Conservation (phyloP, 2,797 vertebrate genomes). For the Semotilus atromaculatus region DNA sequence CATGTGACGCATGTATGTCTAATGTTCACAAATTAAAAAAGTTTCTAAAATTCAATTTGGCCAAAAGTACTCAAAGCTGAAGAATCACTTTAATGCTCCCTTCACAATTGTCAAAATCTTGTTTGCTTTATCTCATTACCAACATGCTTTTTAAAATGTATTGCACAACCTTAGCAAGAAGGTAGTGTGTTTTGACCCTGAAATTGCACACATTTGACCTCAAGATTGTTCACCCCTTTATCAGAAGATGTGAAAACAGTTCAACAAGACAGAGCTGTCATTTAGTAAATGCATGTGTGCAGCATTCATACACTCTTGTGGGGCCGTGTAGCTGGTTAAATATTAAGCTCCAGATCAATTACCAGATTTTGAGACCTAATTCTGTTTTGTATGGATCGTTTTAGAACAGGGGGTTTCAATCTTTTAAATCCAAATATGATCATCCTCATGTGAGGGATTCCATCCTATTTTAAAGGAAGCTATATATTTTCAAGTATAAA, state of each 20-base stretch:
- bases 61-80: not conserved
- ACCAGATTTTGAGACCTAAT: not conserved
- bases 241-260: conserved; percentile 10
- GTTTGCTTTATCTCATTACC: not conserved
- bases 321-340: conserved; percentile 67
- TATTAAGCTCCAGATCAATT: conserved; percentile 72
- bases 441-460: not conserved
- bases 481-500: not conserved
- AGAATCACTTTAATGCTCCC: not conserved
- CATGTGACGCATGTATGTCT: not conserved
- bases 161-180: not conserved
- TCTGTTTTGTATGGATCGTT: not conserved
- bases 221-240: conserved; percentile 25
- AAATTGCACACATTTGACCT: not conserved
- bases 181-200: not conserved
- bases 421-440: not conserved
- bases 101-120: not conserved
- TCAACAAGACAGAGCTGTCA: not conserved
- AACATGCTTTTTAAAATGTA: not conserved
- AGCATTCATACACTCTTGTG: not conserved
- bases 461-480: not conserved
- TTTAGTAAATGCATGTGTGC: not conserved
- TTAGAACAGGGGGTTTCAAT: not conserved
- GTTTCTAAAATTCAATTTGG: no score
- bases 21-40: no score